phyloP scores from a whole-genome alignment of 2,797 vertebrate genomes.

The Neomorphus geoffroyi region DNA sequence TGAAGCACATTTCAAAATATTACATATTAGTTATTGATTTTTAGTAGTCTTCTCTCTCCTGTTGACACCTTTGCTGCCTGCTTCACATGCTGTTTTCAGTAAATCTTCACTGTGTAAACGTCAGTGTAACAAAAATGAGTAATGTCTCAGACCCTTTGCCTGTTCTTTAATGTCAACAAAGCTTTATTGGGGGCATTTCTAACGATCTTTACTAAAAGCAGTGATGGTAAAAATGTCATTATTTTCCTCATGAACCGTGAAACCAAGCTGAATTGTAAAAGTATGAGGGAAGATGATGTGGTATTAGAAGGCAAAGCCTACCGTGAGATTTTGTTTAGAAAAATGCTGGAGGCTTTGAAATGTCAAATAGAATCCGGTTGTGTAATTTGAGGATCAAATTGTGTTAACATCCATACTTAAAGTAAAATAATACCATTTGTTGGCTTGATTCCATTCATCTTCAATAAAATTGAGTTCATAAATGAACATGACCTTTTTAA shows the following conservation, averaged over 20 bases:
- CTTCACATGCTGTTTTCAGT: not conserved
- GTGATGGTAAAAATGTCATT: not conserved
- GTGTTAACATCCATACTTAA: constrained; percentile 38
- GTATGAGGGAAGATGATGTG: not conserved
- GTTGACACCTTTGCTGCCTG: not conserved
- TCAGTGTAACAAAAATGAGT: not conserved
- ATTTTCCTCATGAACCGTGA: not conserved
- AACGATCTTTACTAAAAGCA: not conserved
- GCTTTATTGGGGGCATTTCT: constrained; percentile 11
- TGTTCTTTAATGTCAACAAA: not conserved
- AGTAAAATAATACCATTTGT: constrained; percentile 34
- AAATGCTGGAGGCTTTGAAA: constrained; percentile 41
- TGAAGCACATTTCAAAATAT: not conserved
- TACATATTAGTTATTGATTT: not conserved
- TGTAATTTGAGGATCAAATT: constrained; percentile 56
- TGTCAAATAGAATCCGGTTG: constrained; percentile 47
- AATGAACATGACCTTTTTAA: constrained; percentile 33
- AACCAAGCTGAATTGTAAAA: constrained; percentile 21
- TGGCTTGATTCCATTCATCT: constrained; percentile 24
- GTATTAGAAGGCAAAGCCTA: constrained; percentile 30
- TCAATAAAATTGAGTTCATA: constrained; percentile 25
- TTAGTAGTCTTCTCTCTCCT: not conserved
- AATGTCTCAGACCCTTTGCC: not conserved
- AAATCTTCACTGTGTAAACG: not conserved
- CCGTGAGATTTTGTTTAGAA: constrained; percentile 47